Conservation (phyloP, 2,113 vertebrate species). For the Phocoena phocoena region DNA sequence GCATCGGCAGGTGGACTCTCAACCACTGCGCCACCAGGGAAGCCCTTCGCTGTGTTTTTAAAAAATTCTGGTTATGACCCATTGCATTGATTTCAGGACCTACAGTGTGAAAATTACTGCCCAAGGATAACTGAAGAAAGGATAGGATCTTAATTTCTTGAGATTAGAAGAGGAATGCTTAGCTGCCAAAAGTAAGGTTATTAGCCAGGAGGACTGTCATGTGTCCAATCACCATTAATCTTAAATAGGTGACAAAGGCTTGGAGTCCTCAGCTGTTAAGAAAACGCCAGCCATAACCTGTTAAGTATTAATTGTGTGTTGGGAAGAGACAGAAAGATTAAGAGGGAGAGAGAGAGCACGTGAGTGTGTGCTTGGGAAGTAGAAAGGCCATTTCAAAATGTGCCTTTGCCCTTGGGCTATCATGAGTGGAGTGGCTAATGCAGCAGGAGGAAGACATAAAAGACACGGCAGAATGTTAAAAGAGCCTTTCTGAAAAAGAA, state of each 20-base stretch:
- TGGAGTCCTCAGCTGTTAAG: not conserved
- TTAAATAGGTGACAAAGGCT: not conserved
- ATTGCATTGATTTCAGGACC: not conserved
- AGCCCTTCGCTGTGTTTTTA: not conserved
- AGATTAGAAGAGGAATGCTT: not conserved
- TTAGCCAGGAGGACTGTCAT: not conserved
- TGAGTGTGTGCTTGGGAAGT: not conserved
- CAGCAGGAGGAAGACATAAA: not conserved
- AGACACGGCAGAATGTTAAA: not conserved
- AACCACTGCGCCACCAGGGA: too few relatives aligned
- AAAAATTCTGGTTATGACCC: not conserved
- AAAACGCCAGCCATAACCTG: not conserved
- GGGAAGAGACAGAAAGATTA: not conserved
- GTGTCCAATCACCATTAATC: not conserved
- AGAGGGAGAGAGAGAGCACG: not conserved
- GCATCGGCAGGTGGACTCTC: too few relatives aligned
- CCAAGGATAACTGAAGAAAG: not conserved
- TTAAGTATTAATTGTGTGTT: not conserved
- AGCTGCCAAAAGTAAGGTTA: not conserved
- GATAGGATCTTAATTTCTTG: not conserved
- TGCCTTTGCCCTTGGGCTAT: not conserved
- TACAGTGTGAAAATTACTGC: not conserved
- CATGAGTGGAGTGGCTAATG: fast-evolving
- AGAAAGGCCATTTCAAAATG: not conserved
- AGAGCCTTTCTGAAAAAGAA: not conserved